These are phyloP conservation scores for Rugalucina vietnamica DNA, from an alignment of 2,888 invertebrate genomes.

Conservation along the genomic window DNA sequence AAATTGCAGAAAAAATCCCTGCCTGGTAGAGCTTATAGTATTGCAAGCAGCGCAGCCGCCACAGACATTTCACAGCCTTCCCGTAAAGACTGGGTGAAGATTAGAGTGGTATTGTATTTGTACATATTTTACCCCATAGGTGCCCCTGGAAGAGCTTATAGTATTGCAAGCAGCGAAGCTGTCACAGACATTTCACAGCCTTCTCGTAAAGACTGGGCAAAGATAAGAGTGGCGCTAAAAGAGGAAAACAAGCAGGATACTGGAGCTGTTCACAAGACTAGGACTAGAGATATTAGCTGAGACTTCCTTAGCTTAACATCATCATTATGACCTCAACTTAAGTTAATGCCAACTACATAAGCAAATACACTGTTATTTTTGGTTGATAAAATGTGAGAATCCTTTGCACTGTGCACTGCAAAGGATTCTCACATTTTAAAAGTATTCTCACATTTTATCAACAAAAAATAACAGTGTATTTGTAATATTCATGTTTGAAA, in stretches of 20 bases:
- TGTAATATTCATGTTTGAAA: too few species aligned
- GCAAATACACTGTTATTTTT: too few species aligned
- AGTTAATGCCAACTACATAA: too few species aligned
- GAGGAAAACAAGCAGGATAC: conserved; percentile 57
- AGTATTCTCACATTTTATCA: too few species aligned
- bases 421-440: too few species aligned
- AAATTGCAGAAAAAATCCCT: too few species aligned
- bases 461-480: too few species aligned
- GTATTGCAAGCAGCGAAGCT: conserved; percentile 48
- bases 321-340: too few species aligned
- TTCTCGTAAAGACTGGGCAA: conserved; percentile 65
- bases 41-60: conserved; percentile 47
- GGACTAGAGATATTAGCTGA: neutral
- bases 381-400: too few species aligned
- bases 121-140: neutral
- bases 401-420: too few species aligned
- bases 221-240: conserved; percentile 62
- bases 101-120: conserved; percentile 50
- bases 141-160: conserved; percentile 1
- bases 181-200: conserved; percentile 20
- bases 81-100: conserved; percentile 67
- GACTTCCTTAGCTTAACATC: too few species aligned
- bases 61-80: conserved; percentile 24
- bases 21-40: conserved; percentile 24
- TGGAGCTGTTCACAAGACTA: neutral